Base-by-base conservation (phyloP, 2,888 invertebrate genomes). In the Petrolisthes manimaculis region DNA sequence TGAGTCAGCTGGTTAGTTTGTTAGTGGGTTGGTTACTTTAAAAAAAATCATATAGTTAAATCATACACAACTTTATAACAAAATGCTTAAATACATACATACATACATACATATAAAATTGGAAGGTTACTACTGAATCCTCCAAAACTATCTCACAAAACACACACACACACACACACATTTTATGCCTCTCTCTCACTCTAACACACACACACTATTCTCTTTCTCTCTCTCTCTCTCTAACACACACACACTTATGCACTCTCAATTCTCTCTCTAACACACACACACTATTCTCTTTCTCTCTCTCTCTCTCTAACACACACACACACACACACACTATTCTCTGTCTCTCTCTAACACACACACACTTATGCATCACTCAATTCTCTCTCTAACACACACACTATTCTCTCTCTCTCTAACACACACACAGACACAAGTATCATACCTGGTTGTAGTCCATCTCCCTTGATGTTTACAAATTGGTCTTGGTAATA, bases 401-500 rank as follows among this genome's bases (percentile, higher is more conserved):
- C 37, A 37, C 37, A 37, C 37, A 37, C 37, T n/a, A n/a, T 37
- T 37, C 37, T 37, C 37, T 37, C 37, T 37, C 37, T 37, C 37
- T 37, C 37, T 37, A 37, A 37, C 37, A 37, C 37, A 37, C 37
- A 37, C 37, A 37, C 37, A 37, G 1, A 37, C 37, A 37, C 37
- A 37, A 37, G 37, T 37, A 37, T 2, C 87, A 51, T 9, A 88
- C 87, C 80, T n/a, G 55, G 18, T 14, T 37, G 37, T 0, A 88
- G 87, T 88, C 93, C 94, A 0, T 92, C 93, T 82, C 92, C 93
- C 92, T 92, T 94, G 92, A 93, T 94, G 92, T 93, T 93, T 2
- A 93, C 94, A 86, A 94, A 94, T 18, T 94, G 94, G 91, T 96
- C 95, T 92, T 96, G 95, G 92, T 97, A 97, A 92, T 96, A 96